Evolutionary conservation across 2,113 vertebrate genomes (phyloP).

Genomic region (Mormyrus iriodes): DNA sequence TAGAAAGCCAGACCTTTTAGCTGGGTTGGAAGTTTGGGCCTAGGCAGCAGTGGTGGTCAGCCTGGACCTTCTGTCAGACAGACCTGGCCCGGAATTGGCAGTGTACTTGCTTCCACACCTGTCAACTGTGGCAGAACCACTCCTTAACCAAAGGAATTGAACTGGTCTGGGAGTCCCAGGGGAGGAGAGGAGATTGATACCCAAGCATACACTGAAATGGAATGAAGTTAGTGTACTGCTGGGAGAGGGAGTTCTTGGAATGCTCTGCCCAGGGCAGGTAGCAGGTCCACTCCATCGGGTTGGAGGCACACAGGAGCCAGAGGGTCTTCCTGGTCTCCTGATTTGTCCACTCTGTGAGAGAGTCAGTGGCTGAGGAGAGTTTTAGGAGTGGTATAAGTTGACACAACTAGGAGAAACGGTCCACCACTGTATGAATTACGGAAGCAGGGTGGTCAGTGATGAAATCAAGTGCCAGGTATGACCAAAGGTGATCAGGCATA

Average conservation of each 20-base stretch:
- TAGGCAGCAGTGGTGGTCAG: neutral
- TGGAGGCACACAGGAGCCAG: neutral
- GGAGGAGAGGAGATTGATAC: neutral
- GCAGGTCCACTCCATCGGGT: neutral
- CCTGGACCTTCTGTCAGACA: neutral
- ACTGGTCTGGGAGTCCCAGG: neutral
- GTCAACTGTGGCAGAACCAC: neutral
- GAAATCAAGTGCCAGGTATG: neutral
- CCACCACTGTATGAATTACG: neutral
- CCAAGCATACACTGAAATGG: neutral
- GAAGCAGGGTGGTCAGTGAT: neutral
- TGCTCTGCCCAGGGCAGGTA: neutral
- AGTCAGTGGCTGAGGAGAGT: neutral
- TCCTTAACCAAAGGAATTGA: neutral
- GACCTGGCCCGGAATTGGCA: neutral
- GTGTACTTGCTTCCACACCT: neutral
- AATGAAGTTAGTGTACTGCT: neutral
- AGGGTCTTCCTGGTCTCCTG: neutral
- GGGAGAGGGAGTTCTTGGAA: neutral
- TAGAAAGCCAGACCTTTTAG: neutral
- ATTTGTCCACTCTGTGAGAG: neutral
- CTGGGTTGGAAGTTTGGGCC: neutral
- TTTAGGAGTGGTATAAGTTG: too few species aligned
- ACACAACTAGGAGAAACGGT: too few species aligned
- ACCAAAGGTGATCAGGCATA: neutral